phyloP scores from a whole-genome alignment of 2,888 invertebrate species.

The Hypolimnas misippus region DNA sequence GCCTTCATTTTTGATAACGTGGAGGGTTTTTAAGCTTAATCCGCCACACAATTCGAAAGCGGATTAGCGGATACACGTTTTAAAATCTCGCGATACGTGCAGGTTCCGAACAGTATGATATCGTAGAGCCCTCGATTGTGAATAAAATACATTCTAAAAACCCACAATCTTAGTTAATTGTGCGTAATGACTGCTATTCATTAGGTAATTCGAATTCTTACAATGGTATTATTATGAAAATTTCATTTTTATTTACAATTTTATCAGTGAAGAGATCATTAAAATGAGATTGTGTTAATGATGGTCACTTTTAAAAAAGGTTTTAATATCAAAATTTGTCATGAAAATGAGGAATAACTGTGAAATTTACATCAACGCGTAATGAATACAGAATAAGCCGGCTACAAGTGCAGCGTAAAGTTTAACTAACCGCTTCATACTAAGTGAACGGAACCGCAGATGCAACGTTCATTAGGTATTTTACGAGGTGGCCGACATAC shows the following conservation, averaged over 20 bases:
- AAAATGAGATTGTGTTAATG: background rate
- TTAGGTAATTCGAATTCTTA: background rate
- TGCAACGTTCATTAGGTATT: constrained; percentile 31
- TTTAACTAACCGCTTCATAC: constrained; percentile 19
- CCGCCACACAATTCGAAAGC: background rate
- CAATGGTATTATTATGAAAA: background rate
- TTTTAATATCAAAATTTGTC: too few species aligned
- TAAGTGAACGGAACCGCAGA: constrained; percentile 23
- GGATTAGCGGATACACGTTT: background rate
- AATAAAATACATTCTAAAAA: background rate
- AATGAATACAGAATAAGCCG: background rate
- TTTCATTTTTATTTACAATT: background rate
- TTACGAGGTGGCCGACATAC: constrained; percentile 31
- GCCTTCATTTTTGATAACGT: background rate
- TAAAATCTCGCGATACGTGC: background rate
- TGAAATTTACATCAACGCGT: background rate
- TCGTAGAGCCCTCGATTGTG: background rate
- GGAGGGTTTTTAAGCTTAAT: background rate
- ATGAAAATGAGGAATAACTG: background rate
- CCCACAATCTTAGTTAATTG: background rate
- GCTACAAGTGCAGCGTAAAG: background rate
- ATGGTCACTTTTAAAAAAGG: too few species aligned
- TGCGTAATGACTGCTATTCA: background rate
- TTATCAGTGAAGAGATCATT: background rate
- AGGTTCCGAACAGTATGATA: background rate